Conservation (phyloP, 1,140 invertebrate genomes). For the Lycorma delicatula region DNA sequence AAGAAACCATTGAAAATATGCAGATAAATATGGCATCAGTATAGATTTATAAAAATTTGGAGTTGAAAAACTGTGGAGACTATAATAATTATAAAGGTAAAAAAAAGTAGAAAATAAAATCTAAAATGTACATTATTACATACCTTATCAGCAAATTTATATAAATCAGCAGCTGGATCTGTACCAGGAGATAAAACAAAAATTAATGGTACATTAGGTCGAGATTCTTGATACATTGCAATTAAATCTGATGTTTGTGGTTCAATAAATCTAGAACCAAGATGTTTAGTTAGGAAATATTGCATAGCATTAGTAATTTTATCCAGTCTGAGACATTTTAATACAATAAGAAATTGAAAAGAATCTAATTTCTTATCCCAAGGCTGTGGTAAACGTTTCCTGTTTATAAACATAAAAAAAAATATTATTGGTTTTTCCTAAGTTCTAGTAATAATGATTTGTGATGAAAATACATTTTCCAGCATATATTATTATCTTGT, state of each 20-base stretch:
- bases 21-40: too few species aligned
- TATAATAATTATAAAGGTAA: too few species aligned
- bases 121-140: too few species aligned
- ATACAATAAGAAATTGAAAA: slow-evolving; percentile 60
- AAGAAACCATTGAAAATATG: too few species aligned
- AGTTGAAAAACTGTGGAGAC: too few species aligned
- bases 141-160: slow-evolving; percentile 55
- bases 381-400: not conserved
- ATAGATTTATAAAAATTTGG: too few species aligned
- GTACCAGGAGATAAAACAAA: slow-evolving; percentile 63
- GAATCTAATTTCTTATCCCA: slow-evolving; percentile 41
- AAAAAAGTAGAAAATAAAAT: too few species aligned
- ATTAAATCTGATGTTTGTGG: slow-evolving; percentile 55
- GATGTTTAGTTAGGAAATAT: slow-evolving; percentile 46
- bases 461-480: too few species aligned
- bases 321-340: slow-evolving; percentile 63
- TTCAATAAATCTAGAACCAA: slow-evolving; percentile 56
- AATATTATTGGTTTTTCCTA: too few species aligned
- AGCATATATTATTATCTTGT: too few species aligned
- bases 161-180: slow-evolving; percentile 55
- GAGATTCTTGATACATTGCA: slow-evolving; percentile 54
- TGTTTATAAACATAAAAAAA: too few species aligned
- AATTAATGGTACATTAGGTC: slow-evolving; percentile 49
- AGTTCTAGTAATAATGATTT: too few species aligned
- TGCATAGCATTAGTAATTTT: slow-evolving; percentile 59